Base-by-base conservation (phyloP, 2,888 invertebrate species). In the Drosophila kokeensis region DNA sequence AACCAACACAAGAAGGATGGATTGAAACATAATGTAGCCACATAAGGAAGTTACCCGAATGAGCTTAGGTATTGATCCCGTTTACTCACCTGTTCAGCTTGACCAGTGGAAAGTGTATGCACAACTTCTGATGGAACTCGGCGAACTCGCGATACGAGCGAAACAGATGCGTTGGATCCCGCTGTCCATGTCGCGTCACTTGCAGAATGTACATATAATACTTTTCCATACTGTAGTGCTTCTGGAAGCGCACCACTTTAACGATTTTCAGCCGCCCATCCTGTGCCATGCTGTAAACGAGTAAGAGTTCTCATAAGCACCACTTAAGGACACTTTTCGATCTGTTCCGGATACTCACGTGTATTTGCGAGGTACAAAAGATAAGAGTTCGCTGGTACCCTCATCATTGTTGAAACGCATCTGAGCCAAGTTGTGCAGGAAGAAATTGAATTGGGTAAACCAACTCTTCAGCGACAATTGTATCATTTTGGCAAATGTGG, bases 371-470 rank as follows among this genome's bases (percentile, higher is more conserved):
- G 99, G 98, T 91, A 98, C 97, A 94, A 99, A 99, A 0, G 98
- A 98, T 6, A 99, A 94, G 18, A 98, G 93, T 81, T 97, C 96
- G 38, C 95, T 97, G 80, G 94, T 96, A 76, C 95, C 95, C 88
- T 97, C 97, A 79, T 98, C 98, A n/a, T 96, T 97, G 64, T 97
- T 96, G 87, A 98, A 98, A 81, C 98, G 94, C 89, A 98, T 94
- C 92, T 99, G 99, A 2, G 98, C 98, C 91, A 99, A 93, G 93
- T 99, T 99, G 94, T 99, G 99, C 58, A 99, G 94, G 94, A 99
- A 99, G 94, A 99, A 99, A 94, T 99, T 99, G 89, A 99, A 97
- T 73, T 99, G 99, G 0, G 99, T 99, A 91, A 98, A 99, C 95
- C 96, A 96, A 38, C 96, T 97, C 94, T 98, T 97, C 70, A 99